Conservation (phyloP, 2,113 vertebrate genomes). For the Syngnathus scovelli region DNA sequence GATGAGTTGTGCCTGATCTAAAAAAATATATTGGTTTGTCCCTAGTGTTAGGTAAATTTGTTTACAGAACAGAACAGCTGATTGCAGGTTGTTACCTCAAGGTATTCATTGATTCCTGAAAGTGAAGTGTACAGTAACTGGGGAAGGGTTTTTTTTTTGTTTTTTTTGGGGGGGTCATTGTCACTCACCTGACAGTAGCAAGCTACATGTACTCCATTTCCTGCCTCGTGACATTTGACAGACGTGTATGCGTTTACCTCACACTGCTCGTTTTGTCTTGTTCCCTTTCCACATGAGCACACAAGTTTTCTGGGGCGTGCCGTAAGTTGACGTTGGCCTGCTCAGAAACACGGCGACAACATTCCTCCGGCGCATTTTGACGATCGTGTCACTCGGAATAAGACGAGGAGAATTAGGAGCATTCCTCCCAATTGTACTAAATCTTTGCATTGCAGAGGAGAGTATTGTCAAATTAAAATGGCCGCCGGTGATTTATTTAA, state of each 20-base stretch:
- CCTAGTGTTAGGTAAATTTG: no score
- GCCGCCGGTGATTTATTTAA: slow-evolving; percentile 28
- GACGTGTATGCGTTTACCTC: slow-evolving; percentile 7
- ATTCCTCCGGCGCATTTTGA: background rate
- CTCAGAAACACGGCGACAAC: slow-evolving; percentile 30
- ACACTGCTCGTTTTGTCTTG: slow-evolving; percentile 9
- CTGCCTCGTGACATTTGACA: slow-evolving; percentile 32
- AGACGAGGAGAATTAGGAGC: slow-evolving; percentile 35
- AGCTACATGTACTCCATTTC: slow-evolving; percentile 13
- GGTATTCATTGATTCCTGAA: slow-evolving; percentile 14
- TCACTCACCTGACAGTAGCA: background rate
- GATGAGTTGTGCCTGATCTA: no score
- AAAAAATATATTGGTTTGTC: no score
- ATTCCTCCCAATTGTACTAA: slow-evolving; percentile 41
- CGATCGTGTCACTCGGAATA: slow-evolving; percentile 32
- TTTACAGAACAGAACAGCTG: no score
- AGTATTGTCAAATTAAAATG: slow-evolving; percentile 39
- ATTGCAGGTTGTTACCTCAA: slow-evolving; percentile 41
- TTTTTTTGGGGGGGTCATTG: background rate
- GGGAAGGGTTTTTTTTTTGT: background rate
- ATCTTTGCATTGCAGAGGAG: slow-evolving; percentile 22
- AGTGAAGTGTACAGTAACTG: background rate
- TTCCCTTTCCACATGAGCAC: background rate
- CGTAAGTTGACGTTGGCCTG: slow-evolving; percentile 22
- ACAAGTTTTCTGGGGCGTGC: slow-evolving; percentile 34